Base-by-base conservation (phyloP, 92 coral and sea anemone species). In the Ricordea florida region DNA sequence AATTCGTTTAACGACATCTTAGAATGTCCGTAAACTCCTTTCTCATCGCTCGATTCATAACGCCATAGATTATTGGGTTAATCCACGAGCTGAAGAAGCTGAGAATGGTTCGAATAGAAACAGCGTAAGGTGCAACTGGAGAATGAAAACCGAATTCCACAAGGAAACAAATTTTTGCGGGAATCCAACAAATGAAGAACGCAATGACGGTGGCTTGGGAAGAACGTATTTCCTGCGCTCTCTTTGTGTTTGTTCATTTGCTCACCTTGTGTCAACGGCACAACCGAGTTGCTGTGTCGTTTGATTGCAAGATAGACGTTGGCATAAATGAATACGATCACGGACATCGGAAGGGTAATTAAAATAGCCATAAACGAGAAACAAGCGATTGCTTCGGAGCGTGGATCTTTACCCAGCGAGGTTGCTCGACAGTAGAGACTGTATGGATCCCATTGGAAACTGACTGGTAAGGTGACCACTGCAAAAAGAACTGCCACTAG, bases 41-140 rank as follows among this genome's bases (percentile, higher is more conserved):
- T 26, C 65, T 32, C 65, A 57, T 57, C 14, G 65, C 65, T 34
- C 65, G 62, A 22, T 56, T 56, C 62, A 30, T 56, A 11, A 31
- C 41, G 20, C 62, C 62, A 31, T 31, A 31, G 11, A 57, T 57
- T n/a, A 57, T 10, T 3, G 65, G 65, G 20, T 57, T 57, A 3
- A 33, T 57, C 65, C 65, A 34, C 27, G 45, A 15, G 21, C 41
- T 28, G 2, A 32, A 28, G 14, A 29, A 32, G 21, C 27, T 15
- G 2, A 23, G 20, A 14, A 57, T 18, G 14, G 29, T 16, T 4
- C 3, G 28, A 33, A 57, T 5, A 32, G 68, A 61, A 11, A 21
- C 31, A 30, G 30, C 37, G 25, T 13, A 23, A 7, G 48, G n/a
- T 10, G 68, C 22, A 13, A 38, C 7, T 25, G 21, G 4, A 5